Evolutionary conservation across 2,888 invertebrate species (phyloP).

Genomic region (Drosophila neotestacea): DNA sequence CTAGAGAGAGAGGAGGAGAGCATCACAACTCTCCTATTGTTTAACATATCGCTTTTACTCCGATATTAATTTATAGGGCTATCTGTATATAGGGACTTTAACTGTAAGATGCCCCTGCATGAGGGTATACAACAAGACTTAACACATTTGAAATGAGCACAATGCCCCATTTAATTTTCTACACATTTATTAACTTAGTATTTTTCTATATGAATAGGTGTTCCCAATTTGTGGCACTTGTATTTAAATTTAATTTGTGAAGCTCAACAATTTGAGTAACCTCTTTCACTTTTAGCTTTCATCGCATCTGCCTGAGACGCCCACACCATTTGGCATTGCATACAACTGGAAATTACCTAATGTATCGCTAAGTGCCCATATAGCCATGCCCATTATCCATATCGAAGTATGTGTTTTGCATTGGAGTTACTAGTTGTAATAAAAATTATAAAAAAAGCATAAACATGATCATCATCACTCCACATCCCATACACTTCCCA

Average conservation of each 20-base stretch:
- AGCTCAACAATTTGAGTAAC: constrained; percentile 24
- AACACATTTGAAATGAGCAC: too few species aligned
- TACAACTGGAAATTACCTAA: constrained; percentile 51
- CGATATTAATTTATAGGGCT: too few species aligned
- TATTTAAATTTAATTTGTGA: constrained; percentile 7
- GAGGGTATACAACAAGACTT: background rate
- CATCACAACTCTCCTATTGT: too few species aligned
- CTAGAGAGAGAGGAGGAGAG: too few species aligned
- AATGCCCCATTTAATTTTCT: too few species aligned
- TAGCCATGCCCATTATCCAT: constrained; percentile 36
- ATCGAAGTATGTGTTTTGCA: constrained; percentile 23
- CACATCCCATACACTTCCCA: constrained; percentile 39
- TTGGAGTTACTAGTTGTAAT: constrained; percentile 25
- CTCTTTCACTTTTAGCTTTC: constrained; percentile 27
- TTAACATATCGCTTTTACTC: too few species aligned
- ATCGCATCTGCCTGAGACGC: constrained; percentile 39
- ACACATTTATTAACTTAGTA: background rate
- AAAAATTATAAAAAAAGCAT: constrained; percentile 25
- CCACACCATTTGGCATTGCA: constrained; percentile 41
- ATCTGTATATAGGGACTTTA: too few species aligned
- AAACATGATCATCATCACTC: constrained; percentile 50
- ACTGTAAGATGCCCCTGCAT: too few species aligned
- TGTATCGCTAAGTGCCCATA: constrained; percentile 41
- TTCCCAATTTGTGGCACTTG: background rate
- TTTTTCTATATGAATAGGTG: background rate